These are phyloP conservation scores for Indri indri DNA, from an alignment of 2,113 vertebrate species.

Conservation along the genomic window DNA sequence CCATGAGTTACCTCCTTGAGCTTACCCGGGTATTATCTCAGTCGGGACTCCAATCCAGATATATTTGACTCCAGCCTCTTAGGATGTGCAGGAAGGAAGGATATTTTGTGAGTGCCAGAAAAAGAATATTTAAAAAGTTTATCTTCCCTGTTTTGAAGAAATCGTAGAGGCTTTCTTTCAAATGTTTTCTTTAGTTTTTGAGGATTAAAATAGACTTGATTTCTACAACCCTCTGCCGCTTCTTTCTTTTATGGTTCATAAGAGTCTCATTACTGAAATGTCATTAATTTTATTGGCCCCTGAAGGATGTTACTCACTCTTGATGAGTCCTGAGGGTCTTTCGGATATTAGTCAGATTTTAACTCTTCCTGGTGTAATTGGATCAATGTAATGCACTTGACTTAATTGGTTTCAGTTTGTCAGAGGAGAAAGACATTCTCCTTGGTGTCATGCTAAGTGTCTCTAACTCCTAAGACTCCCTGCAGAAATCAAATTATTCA, in stretches of 20 bases:
- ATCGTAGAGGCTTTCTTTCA: constrained; percentile 23
- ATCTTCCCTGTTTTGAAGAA: neutral
- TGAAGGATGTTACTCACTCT: constrained; percentile 47
- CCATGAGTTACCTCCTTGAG: neutral
- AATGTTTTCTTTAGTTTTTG: constrained; percentile 48
- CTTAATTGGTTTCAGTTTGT: constrained; percentile 61
- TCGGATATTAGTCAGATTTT: constrained; percentile 41
- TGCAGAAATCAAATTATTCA: neutral
- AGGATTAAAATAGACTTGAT: constrained; percentile 58
- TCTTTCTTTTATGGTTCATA: constrained; percentile 57
- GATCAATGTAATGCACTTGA: constrained; percentile 51
- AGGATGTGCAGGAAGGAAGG: neutral
- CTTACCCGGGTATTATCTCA: neutral
- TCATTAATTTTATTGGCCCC: constrained; percentile 70
- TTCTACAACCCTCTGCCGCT: constrained; percentile 48
- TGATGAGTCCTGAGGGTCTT: constrained; percentile 46
- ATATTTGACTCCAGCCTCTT: neutral
- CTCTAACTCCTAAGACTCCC: neutral
- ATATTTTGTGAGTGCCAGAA: neutral
- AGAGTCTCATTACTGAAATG: constrained; percentile 62
- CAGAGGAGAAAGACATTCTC: constrained; percentile 45
- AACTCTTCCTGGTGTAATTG: constrained; percentile 48
- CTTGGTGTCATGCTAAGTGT: neutral
- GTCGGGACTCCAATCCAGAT: neutral
- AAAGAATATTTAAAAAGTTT: neutral